phyloP scores from a whole-genome alignment of 2,797 vertebrate species.

The Pipistrellus pygmaeus region DNA sequence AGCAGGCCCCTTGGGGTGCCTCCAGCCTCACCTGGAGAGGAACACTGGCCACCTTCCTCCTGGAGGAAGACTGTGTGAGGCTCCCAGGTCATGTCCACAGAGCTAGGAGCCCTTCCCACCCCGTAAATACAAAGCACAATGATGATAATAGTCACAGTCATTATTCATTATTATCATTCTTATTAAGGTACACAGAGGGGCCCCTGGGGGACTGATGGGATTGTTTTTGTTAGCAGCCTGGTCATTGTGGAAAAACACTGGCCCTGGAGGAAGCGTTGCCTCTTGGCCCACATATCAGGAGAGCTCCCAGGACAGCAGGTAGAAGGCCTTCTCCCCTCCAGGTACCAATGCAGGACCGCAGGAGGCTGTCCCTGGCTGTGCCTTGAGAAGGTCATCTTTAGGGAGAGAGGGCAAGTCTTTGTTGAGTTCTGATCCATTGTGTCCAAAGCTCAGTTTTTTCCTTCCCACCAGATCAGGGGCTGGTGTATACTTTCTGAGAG shows the following conservation, averaged over 20 bases:
- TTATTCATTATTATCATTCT: constrained; percentile 50
- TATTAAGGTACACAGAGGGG: neutral
- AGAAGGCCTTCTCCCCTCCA: neutral
- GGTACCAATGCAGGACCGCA: neutral
- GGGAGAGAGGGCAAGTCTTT: neutral
- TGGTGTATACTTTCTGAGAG: neutral
- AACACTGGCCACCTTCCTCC: neutral
- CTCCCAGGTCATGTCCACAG: neutral
- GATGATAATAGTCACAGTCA: neutral
- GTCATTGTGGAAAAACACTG: constrained; percentile 30
- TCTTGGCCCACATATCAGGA: neutral
- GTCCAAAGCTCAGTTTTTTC: neutral
- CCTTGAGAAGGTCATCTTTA: neutral
- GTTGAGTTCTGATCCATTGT: neutral
- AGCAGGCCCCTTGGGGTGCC: neutral
- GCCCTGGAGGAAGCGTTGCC: neutral
- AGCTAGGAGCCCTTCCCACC: neutral
- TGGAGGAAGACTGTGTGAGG: neutral
- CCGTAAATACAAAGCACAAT: neutral
- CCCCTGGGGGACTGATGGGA: neutral
- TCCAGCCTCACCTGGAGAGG: neutral
- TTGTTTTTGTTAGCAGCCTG: neutral
- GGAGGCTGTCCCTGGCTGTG: rapidly evolving
- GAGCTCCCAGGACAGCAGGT: neutral
- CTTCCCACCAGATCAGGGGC: neutral